Evolutionary conservation across 2,888 invertebrate genomes (phyloP), one percentile per base, ranked within the genome.

Genomic region (Tribolium freemani): DNA sequence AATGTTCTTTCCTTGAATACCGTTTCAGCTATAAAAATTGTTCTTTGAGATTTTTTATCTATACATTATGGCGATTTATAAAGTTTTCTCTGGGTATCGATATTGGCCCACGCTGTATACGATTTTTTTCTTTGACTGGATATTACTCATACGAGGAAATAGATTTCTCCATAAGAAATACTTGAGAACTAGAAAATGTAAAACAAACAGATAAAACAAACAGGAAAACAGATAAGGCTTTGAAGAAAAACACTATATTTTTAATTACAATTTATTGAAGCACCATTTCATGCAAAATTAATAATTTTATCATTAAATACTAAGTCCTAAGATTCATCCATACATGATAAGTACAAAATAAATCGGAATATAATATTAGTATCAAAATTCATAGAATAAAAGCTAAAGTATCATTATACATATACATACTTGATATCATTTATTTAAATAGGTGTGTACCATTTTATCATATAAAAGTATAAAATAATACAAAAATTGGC

Each of bases 401-500:
- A 77, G 78, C 77, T 75, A 70, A 71, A 69, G 64, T 73, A 76
- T 68, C 57, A 75, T 75, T 71, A 73, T 66, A 73, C 64, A 46
- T 75, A 67, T 72, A 71, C 61, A 60, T 69, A 70, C 56, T 73
- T 63, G 21, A 69, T 69, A 66, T 69, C 57, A 76, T 77, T 77
- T 79, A 78, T 77, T 79, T 80, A 79, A 78, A 79, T 79, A 81
- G 76, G 75, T 74, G 69, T 76, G 74, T 80, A 79, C 79, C 80
- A 82, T 83, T n/a, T 16, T 16, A 16, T 16, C 16, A 16, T 16
- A 86, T 85, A 85, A 86, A 86, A 85, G 86, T 86, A 85, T 84
- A 84, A 85, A 85, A 85, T 83, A 84, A 84, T 85, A 85, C 84
- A 86, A 85, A 83, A 82, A 77, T 80, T 82, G 82, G 80, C 80